These are phyloP conservation scores for Limanda limanda DNA, from an alignment of 2,113 vertebrate genomes.

Conservation along the genomic window DNA sequence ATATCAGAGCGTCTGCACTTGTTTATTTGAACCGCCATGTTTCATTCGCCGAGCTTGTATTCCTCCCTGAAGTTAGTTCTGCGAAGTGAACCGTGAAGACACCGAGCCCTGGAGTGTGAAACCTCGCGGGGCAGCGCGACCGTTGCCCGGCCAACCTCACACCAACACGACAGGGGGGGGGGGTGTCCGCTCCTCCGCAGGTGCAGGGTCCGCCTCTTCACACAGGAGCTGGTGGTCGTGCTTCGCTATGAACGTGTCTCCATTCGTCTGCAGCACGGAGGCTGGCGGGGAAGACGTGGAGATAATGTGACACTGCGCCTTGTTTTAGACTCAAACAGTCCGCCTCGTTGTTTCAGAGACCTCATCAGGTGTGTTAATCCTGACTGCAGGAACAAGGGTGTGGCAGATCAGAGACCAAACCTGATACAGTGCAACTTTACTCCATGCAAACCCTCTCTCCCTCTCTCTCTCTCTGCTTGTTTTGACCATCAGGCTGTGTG, in stretches of 20 bases:
- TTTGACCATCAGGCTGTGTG: constrained; percentile 28
- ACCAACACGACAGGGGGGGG: constrained; percentile 43
- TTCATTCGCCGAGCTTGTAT: not conserved
- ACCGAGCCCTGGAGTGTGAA: constrained; percentile 47
- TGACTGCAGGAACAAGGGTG: constrained; percentile 28
- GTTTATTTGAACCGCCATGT: not conserved
- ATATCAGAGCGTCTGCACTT: rapidly evolving
- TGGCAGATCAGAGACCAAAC: constrained; percentile 40
- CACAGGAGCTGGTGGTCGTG: not conserved
- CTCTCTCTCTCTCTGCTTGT: constrained; percentile 15
- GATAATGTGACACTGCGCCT: not conserved
- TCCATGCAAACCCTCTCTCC: constrained; percentile 20
- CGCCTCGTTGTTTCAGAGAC: not conserved
- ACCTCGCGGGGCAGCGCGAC: constrained; percentile 49
- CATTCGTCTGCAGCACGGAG: not conserved
- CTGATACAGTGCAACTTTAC: constrained; percentile 8
- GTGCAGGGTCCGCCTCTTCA: constrained; percentile 45
- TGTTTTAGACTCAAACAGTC: not conserved
- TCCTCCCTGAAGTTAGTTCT: constrained; percentile 15
- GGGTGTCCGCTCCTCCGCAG: constrained; percentile 32
- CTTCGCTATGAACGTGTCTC: constrained; percentile 21
- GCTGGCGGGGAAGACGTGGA: not conserved
- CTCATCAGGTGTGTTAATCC: constrained; percentile 15
- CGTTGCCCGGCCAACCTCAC: constrained; percentile 69
- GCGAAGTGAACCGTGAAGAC: not conserved